Conservation (phyloP, 1,140 invertebrate genomes). For the Drosophila arawakana region DNA sequence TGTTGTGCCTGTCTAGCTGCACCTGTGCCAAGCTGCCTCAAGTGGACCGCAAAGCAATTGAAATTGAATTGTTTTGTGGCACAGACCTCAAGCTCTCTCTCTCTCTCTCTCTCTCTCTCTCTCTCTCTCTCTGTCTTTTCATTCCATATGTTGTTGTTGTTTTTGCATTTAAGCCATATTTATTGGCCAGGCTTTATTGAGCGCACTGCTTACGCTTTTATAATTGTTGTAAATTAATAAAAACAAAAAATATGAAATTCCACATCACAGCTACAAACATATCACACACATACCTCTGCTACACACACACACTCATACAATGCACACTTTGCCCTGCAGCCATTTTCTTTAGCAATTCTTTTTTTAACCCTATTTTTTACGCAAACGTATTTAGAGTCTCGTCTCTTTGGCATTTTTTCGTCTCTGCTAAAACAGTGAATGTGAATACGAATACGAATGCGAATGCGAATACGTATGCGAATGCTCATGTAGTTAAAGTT, state of each 20-base stretch:
- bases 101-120: too few relatives aligned
- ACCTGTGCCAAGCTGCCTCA: conserved; percentile 61
- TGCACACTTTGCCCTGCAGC: conserved; percentile 58
- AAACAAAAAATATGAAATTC: conserved; percentile 61
- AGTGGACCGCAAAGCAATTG: conserved; percentile 80
- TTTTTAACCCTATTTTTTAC: conserved; percentile 58
- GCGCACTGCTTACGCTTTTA: conserved; percentile 76
- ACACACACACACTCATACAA: conserved; percentile 11
- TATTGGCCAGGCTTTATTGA: conserved; percentile 72
- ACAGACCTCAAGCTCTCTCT: conserved; percentile 53
- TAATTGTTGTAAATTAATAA: conserved; percentile 81
- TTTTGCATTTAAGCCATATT: conserved; percentile 67
- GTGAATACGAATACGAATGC: conserved; percentile 35
- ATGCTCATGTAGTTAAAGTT: conserved; percentile 84
- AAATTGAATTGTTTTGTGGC: conserved; percentile 81
- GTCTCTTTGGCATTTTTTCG: conserved; percentile 48
- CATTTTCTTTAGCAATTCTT: conserved; percentile 77
- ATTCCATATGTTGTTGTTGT: conserved; percentile 51
- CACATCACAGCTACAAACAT: conserved; percentile 32
- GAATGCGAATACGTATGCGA: conserved; percentile 57
- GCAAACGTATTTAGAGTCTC: conserved; percentile 38
- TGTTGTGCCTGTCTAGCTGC: conserved; percentile 35
- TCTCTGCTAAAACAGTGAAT: conserved; percentile 15
- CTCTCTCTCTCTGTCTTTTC: background rate
- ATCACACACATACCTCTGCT: conserved; percentile 12